Base-by-base conservation (phyloP, 2,113 vertebrate genomes). In the Beaufortia kweichowensis region DNA sequence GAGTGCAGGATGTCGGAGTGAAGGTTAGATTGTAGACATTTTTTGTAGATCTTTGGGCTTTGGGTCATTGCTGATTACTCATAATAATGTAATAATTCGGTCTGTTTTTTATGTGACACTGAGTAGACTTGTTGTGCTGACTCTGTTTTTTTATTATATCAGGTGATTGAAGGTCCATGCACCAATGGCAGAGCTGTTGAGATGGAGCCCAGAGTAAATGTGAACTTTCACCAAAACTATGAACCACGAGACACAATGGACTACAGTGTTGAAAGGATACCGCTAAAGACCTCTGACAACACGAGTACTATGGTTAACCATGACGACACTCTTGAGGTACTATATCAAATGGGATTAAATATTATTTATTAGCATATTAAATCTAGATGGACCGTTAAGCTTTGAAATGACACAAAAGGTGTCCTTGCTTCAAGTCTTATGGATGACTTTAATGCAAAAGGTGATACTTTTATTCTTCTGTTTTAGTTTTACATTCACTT, bases 281-380 rank as follows among this genome's bases (percentile, higher is more conserved):
- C 86, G 1, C 89, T 92, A 79, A 93, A 94, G 82, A 90, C 90
- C 29, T 90, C 91, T 29, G 94, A 94, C 79, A 92, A 89, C 83
- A 84, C 86, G 0, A 90, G 90, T 83, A 81, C 83, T 21, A 41
- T 84, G 85, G 85, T 92, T 77, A 95, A 92, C 87, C 95, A 94
- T 15, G 93, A 95, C 83, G 95, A 97, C 85, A 92, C 88, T 7
- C 92, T 95, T 41, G 94, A 98, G 95, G 97, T 99, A 92, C 5
- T 2, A 21, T 2, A 19, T 39, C 35, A 11, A 39, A 39, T 39
- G 35, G 35, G 35, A 10, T 39, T 39, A 39, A 39, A 2, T 39
- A 10, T 39, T 39, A 39, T 39, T 39, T 39, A 39, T 39, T 39
- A 39, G 35, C 35, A 39, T 39, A 17, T 48, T 48, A 39, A 9